Percentiles rank a stretch among this genome's conserved stretches.
Conservation (phyloP, 2,113 vertebrate genomes). For the Phaetusa simplex region DNA sequence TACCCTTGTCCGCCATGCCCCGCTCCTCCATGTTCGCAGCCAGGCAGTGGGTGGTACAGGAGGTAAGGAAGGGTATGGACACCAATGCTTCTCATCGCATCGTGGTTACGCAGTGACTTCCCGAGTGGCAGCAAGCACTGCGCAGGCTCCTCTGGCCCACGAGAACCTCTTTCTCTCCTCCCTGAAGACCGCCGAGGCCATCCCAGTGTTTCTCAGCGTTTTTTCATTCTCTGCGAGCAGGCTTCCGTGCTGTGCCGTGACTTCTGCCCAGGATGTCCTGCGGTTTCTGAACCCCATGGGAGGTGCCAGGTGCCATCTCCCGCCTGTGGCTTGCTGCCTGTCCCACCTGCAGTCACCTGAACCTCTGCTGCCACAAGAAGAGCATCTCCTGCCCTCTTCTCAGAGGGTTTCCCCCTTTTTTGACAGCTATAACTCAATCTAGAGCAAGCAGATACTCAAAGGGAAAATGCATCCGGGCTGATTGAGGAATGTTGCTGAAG, state of each 20-base stretch:
- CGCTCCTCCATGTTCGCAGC: background rate
- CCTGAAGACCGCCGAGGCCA: background rate
- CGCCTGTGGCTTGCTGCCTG: background rate
- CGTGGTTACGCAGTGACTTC: accelerated
- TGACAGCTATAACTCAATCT: background rate
- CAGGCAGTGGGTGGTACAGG: background rate
- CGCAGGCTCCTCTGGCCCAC: background rate
- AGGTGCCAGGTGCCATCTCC: background rate
- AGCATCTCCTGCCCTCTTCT: background rate
- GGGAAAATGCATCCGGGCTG: background rate
- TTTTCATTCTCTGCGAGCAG: background rate
- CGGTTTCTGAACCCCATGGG: background rate
- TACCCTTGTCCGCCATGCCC: background rate
- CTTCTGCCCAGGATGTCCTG: background rate
- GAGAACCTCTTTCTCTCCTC: background rate
- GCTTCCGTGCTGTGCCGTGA: background rate
- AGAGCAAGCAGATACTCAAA: background rate
- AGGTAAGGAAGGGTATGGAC: background rate
- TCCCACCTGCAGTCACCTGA: background rate
- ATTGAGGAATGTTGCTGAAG: background rate
- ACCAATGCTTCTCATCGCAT: background rate
- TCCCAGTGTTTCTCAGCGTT: background rate
- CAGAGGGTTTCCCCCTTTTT: background rate
- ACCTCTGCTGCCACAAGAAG: background rate
- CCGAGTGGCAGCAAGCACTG: background rate